Conservation (phyloP, 2,113 vertebrate species). For the Colius striatus region DNA sequence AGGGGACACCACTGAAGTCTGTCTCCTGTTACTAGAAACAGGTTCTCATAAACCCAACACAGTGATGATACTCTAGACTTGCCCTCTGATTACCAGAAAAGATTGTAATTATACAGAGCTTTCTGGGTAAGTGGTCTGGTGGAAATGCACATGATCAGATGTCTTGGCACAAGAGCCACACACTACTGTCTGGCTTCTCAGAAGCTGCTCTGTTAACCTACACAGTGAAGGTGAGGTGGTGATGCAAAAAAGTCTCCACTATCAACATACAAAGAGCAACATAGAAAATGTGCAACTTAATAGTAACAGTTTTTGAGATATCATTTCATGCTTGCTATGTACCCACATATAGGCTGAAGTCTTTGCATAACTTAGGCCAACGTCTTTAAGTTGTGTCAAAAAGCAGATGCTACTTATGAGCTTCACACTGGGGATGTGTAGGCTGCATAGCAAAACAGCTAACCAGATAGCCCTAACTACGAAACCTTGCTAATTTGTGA, state of each 20-base stretch:
- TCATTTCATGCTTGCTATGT: not conserved
- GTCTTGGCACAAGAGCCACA: not conserved
- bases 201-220: not conserved
- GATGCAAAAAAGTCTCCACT: not conserved
- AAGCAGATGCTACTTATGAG: not conserved
- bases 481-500: conserved; percentile 49
- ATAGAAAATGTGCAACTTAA: not conserved
- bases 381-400: conserved; percentile 20
- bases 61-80: not conserved
- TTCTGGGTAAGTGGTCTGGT: not conserved
- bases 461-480: conserved; percentile 21
- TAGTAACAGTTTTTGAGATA: conserved; percentile 17
- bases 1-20: no score
- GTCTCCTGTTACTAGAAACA: no score
- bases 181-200: not conserved
- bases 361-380: conserved; percentile 30
- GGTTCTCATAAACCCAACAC: no score
- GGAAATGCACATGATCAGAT: not conserved
- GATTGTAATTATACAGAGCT: not conserved
- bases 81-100: not conserved
- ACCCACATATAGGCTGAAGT: not conserved
- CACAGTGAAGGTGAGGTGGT: not conserved
- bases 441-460: conserved; percentile 40
- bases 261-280: not conserved
- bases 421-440: not conserved